These are phyloP conservation scores for Loripinus fragilis DNA, from an alignment of 2,888 invertebrate genomes.

Conservation along the genomic window DNA sequence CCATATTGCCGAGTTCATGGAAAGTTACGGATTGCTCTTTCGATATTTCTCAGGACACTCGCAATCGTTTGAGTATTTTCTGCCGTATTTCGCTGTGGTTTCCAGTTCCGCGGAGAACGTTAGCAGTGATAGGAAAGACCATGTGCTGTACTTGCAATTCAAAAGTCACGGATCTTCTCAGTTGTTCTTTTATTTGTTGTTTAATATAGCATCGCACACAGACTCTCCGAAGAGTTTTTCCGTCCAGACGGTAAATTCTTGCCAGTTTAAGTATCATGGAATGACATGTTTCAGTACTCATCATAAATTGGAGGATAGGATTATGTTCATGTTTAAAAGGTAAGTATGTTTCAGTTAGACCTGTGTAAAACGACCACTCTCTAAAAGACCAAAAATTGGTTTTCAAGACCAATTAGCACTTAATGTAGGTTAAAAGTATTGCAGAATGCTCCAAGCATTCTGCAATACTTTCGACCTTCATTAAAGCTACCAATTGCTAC, in stretches of 20 bases:
- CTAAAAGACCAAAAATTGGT: too few relatives aligned
- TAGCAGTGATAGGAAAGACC: slow-evolving; percentile 40
- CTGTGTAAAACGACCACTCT: too few relatives aligned
- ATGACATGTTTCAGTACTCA: slow-evolving; percentile 51
- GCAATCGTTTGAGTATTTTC: slow-evolving; percentile 48
- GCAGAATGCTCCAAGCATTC: too few relatives aligned
- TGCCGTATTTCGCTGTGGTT: slow-evolving; percentile 61
- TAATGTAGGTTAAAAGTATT: too few relatives aligned
- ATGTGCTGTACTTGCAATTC: slow-evolving; percentile 60
- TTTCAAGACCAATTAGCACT: too few relatives aligned
- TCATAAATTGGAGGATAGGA: slow-evolving; percentile 64
- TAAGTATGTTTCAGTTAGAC: too few relatives aligned
- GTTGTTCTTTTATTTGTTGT: slow-evolving; percentile 58
- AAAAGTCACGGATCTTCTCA: slow-evolving; percentile 56
- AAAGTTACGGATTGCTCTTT: slow-evolving; percentile 61
- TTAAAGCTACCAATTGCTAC: too few relatives aligned
- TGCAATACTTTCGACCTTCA: too few relatives aligned
- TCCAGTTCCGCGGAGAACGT: slow-evolving; percentile 38
- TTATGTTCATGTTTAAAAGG: slow-evolving; percentile 62
- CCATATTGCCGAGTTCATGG: slow-evolving; percentile 50
- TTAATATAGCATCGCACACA: slow-evolving; percentile 38
- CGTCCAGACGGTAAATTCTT: slow-evolving; percentile 43
- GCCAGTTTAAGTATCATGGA: slow-evolving; percentile 51
- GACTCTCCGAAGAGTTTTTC: slow-evolving; percentile 46
- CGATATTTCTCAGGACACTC: slow-evolving; percentile 28